Conservation (phyloP, 2,888 invertebrate species). For the Gnatocerus cornutus region DNA sequence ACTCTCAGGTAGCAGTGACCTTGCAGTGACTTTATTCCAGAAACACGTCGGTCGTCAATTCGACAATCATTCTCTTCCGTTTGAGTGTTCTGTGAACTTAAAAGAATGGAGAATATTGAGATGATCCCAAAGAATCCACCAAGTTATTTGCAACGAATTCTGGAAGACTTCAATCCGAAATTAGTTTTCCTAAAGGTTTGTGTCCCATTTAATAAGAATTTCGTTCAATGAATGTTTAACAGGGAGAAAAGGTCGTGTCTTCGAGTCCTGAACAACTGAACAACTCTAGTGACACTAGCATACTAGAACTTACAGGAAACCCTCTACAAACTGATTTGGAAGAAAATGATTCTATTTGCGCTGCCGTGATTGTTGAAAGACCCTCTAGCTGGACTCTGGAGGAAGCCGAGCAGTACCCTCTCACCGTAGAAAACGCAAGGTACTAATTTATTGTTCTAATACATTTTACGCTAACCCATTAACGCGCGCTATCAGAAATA, state of each 20-base stretch:
- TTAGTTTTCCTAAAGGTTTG: conserved; percentile 14
- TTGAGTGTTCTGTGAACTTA: too few relatives aligned
- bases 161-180: conserved; percentile 1
- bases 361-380: not conserved
- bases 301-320: conserved; percentile 55
- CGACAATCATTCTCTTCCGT: too few relatives aligned
- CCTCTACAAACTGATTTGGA: conserved; percentile 59
- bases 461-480: too few relatives aligned
- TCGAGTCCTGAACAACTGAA: not conserved
- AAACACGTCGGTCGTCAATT: too few relatives aligned
- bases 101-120: not conserved
- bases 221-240: too few relatives aligned
- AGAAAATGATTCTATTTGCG: conserved; percentile 51
- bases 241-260: not conserved
- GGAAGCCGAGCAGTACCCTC: conserved; percentile 34
- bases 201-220: too few relatives aligned
- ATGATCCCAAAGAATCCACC: conserved; percentile 19
- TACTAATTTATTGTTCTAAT: conserved; percentile 7
- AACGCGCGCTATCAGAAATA: too few relatives aligned
- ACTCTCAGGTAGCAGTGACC: too few relatives aligned
- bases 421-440: conserved; percentile 31
- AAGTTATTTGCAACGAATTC: conserved; percentile 12
- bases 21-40: too few relatives aligned
- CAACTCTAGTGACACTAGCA: too few relatives aligned
- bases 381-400: conserved; percentile 29